Percentiles rank a stretch among this genome's conserved stretches.
These are phyloP conservation scores for Nothocercus nigrocapillus DNA, from an alignment of 2,113 vertebrate species.

Conservation along the genomic window DNA sequence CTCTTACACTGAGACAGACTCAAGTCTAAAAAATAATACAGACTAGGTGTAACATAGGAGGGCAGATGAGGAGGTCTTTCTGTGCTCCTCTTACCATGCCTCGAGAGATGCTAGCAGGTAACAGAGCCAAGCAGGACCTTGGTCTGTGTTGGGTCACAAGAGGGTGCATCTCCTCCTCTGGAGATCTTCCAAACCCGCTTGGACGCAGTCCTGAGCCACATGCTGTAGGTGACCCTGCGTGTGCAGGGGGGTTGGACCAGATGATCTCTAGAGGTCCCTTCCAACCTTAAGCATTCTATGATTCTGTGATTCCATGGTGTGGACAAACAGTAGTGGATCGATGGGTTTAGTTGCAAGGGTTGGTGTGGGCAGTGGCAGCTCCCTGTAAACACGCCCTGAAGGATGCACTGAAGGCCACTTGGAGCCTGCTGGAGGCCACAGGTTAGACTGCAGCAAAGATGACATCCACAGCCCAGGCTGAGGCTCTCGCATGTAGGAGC, in stretches of 20 bases:
- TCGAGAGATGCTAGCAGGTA: not conserved
- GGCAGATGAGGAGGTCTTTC: not conserved
- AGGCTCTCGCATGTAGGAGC: not conserved
- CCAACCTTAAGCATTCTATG: too few relatives aligned
- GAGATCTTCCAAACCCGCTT: too few relatives aligned
- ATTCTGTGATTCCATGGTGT: not conserved
- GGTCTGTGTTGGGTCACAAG: not conserved
- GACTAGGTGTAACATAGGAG: not conserved
- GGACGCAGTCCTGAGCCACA: too few relatives aligned
- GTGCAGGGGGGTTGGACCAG: too few relatives aligned
- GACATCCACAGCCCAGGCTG: not conserved
- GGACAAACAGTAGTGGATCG: fast-evolving
- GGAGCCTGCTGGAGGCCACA: not conserved
- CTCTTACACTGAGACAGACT: not conserved
- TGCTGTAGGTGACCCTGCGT: too few relatives aligned
- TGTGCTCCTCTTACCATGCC: not conserved
- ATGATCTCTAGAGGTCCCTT: too few relatives aligned
- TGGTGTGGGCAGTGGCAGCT: not conserved
- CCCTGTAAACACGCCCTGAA: not conserved
- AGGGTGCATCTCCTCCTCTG: too few relatives aligned
- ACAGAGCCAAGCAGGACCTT: not conserved
- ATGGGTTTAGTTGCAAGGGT: not conserved
- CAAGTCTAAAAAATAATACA: not conserved
- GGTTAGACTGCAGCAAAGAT: not conserved
- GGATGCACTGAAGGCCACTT: not conserved